These are phyloP conservation scores for Tringa solitaria DNA, from an alignment of 2,113 vertebrate species.

Conservation along the genomic window DNA sequence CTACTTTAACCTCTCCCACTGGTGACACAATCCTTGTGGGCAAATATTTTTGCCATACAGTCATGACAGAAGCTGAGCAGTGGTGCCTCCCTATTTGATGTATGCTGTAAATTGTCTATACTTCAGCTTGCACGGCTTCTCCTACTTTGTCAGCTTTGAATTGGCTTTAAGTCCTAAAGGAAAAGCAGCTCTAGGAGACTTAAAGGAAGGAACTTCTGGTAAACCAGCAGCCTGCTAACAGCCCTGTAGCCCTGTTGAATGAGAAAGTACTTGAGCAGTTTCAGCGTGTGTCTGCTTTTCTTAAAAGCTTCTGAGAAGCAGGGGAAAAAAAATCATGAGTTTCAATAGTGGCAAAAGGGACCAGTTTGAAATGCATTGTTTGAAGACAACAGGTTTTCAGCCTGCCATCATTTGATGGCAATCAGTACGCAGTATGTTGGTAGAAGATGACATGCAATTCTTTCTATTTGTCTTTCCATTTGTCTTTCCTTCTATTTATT, in stretches of 20 bases:
- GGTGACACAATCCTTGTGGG: neutral
- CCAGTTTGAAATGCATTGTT: neutral
- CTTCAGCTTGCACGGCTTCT: neutral
- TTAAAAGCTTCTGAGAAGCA: neutral
- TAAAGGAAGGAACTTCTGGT: neutral
- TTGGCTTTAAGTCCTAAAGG: neutral
- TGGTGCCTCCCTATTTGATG: neutral
- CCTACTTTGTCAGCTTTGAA: neutral
- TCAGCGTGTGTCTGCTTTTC: neutral
- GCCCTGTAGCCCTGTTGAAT: neutral
- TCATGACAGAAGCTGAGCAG: neutral
- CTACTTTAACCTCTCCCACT: neutral
- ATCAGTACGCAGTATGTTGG: neutral
- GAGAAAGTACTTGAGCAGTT: neutral
- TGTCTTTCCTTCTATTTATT: neutral
- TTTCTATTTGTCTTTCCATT: neutral
- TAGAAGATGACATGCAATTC: neutral
- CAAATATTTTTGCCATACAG: constrained; percentile 2
- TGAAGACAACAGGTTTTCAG: neutral
- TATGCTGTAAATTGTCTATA: neutral
- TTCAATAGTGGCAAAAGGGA: neutral
- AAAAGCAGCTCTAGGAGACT: neutral
- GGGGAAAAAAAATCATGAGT: neutral
- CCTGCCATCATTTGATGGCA: neutral
- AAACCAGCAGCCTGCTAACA: neutral